These are phyloP conservation scores for Ursus arctos DNA, from an alignment of 2,113 vertebrate genomes.

Conservation along the genomic window DNA sequence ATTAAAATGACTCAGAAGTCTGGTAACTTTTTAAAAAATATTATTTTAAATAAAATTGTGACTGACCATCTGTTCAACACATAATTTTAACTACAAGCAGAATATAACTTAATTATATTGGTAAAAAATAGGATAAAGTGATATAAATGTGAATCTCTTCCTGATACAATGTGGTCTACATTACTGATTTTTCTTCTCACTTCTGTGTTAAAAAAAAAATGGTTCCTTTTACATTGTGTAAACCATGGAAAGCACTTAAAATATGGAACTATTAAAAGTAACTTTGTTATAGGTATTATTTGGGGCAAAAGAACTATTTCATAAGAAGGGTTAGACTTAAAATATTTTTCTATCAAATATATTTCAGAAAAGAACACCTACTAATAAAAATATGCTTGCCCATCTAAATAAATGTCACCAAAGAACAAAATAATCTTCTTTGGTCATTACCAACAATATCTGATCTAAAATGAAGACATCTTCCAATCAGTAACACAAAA, in stretches of 20 bases:
- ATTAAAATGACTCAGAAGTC: not conserved
- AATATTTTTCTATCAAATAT: conserved; percentile 17
- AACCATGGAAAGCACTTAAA: not conserved
- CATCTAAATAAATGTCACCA: conserved; percentile 18
- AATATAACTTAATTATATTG: conserved; percentile 41
- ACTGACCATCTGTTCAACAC: conserved; percentile 25
- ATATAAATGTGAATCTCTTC: conserved; percentile 55
- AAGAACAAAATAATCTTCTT: conserved; percentile 35
- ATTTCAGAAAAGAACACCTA: conserved; percentile 56
- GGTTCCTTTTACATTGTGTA: not conserved
- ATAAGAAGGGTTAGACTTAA: not conserved
- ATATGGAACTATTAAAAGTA: not conserved
- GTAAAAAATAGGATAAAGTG: conserved; percentile 23
- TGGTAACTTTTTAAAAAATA: conserved; percentile 27
- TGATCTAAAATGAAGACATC: not conserved
- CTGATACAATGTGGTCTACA: not conserved
- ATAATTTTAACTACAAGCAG: conserved; percentile 41
- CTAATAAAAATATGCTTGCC: conserved; percentile 1
- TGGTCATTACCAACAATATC: not conserved
- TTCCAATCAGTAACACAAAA: conserved; percentile 4
- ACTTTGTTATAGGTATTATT: conserved; percentile 6
- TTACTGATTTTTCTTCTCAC: not conserved
- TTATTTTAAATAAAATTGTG: conserved; percentile 33
- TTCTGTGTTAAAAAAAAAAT: not conserved
- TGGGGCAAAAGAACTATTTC: conserved; percentile 51